Evolutionary conservation across 2,888 invertebrate genomes (phyloP), one percentile per base, ranked within the genome.

Genomic region (Helobdella robusta): DNA sequence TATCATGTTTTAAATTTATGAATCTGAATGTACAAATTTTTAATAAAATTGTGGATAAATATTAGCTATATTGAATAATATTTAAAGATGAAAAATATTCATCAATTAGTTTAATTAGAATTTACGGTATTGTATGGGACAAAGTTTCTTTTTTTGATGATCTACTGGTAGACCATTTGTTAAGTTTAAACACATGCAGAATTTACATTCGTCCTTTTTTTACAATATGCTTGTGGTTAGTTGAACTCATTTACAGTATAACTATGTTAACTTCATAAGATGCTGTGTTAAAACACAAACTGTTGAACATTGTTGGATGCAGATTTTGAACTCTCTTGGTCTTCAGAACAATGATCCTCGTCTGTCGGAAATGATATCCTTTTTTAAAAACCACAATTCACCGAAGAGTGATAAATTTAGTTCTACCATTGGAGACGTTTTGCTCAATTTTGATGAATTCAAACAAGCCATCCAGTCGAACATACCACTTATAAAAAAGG

Each of bases 401-500:
- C 23, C n/a, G 6, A 30, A 40, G 25, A 23, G 23, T n/a, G 58
- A 60, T 20, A 48, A 56, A 20, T 44, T 23, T 1, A 23, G 32
- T 20, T 28, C 30, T 56, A 30, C 56, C 25, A 30, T 8, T 11
- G 56, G 56, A 58, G 67, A 64, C 30, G 59, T 40, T 11, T 32
- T 59, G 30, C 46, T 68, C 1, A 35, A 34, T 15, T 28, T 54
- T 11, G 68, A 68, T 3, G 44, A 54, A 15, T 67, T 67, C 50
- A 54, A 44, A 4, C 30, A 50, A 28, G 56, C 58, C 34, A 59
- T 65, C 15, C 35, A 76, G 0, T 61, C 71, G 5, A 88, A 89
- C 32, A 92, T 91, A 77, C 89, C 93, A 6, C 80, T 95, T 68
- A 90, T 95, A 75, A 90, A 90, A 5, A 85, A 89, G 75, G 93